Evolutionary conservation across 1,140 invertebrate species (phyloP), one percentile per base, ranked within the genome.

Genomic region (Probaryconus sp.): DNA sequence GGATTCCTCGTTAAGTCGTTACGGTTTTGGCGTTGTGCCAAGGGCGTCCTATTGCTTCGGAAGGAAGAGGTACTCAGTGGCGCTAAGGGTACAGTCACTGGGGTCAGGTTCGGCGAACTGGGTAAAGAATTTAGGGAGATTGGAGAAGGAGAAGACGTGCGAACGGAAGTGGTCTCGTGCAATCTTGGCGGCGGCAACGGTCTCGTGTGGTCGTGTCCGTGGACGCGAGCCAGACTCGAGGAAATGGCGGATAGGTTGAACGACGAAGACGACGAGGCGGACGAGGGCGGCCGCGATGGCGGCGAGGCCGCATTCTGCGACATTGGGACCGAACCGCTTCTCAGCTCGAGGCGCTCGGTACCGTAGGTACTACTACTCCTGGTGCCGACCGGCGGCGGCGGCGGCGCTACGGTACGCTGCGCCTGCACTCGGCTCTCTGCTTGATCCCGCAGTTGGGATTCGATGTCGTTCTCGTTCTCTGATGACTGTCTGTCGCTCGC

Each of bases 261-360:
- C 35, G 64, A 24, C 7, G 64, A 60, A n/a, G 64, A 75, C 16
- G 78, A 73, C 58, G 80, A 81, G 37, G 84, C 86, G 68, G 84
- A 82, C 51, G 83, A 81, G 42, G 86, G 87, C 61, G 80, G 80
- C 83, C 86, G 83, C 81, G 85, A 81, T 55, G 79, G 84, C 82
- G 82, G 79, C 82, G 79, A 51, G 43, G 80, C 76, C 75, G 81
- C 83, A 82, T 84, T 82, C 60, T 79, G 83, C 74, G 83, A 86
- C 87, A 85, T 86, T 69, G 81, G 80, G 61, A 58, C 77, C 77
- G 71, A 78, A 55, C 67, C 61, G 42, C 76, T 80, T 76, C 78
- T 80, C 76, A 83, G 48, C 67, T 82, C 80, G 67, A 79, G 71
- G 69, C 77, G 68, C 55, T 83, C 82, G 63, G 79, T 79, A 51